Base-by-base conservation (phyloP, 2,888 invertebrate species). In the Tetramorium bicarinatum region DNA sequence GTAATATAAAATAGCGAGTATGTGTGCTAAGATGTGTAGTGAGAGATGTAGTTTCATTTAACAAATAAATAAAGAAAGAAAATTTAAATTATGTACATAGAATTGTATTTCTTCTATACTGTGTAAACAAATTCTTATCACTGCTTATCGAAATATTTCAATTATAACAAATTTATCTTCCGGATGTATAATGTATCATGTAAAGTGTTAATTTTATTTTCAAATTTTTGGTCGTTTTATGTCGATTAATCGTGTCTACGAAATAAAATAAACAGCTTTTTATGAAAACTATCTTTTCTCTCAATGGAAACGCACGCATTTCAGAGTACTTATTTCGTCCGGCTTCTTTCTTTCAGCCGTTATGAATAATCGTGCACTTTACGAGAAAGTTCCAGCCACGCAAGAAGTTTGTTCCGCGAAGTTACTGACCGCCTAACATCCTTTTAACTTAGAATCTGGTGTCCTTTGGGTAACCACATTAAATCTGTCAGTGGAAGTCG, bases 331-430 rank as follows among this genome's bases (percentile, higher is more conserved):
- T 38, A 7, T 21, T 64, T 76, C 38, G n/a, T 25, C 11, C 87
- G 79, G 69, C 81, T 80, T 83, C 69, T 69, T 82, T 61, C 56
- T 76, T 66, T 82, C 67, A 52, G 38, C 62, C 29, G 49, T 52
- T 76, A 76, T 69, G 83, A 77, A 77, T 67, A 67, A 66, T 61
- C 61, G 69, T 69, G 44, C 59, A 77, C 56, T 83, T 83, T 77
- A 41, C 21, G 69, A 76, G 61, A 52, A 77, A 83, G 67, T 77
- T 83, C 41, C 49, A 52, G 52, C 49, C 76, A 69, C 52, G 61
- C 83, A 61, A 52, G 44, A 76, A 82, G 76, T 77, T 67, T 52
- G 77, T 77, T 59, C 52, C 49, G 52, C 61, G 21, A 77, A 83
- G 61, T 77, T 83, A 82, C 61, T 49, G 71, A 80, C 59, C 38